A percentile compares a stretch with the other conserved stretches of the same genome.
Conservation (phyloP, 1,140 invertebrate species). For the Sarcophaga bullata region DNA sequence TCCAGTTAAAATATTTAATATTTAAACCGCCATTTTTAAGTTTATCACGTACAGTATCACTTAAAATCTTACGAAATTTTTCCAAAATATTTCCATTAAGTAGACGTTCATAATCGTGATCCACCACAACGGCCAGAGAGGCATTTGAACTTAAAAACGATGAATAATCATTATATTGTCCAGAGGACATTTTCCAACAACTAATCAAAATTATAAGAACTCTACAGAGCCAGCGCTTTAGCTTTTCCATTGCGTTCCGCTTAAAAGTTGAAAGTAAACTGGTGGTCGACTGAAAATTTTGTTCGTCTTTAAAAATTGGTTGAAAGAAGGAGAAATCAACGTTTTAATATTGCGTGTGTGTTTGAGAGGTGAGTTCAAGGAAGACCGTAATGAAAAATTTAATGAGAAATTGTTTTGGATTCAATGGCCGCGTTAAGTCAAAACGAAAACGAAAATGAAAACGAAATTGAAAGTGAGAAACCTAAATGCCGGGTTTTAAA, state of each 20-base stretch:
- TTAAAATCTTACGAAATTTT: slow-evolving; percentile 71
- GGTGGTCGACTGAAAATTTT: not conserved
- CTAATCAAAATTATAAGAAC: not conserved
- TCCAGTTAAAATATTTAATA: slow-evolving; percentile 73
- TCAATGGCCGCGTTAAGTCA: slow-evolving; percentile 17
- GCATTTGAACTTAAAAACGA: slow-evolving; percentile 76
- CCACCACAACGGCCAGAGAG: slow-evolving; percentile 74
- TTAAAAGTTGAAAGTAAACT: slow-evolving; percentile 10
- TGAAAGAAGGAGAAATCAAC: not conserved
- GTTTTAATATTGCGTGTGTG: slow-evolving; percentile 32
- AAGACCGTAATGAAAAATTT: slow-evolving; percentile 30
- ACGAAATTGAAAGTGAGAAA: slow-evolving; percentile 10
- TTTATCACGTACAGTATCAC: slow-evolving; percentile 70
- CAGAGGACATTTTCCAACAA: not conserved
- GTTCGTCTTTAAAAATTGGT: not conserved
- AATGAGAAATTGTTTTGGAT: slow-evolving; percentile 33
- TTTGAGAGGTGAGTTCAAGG: slow-evolving; percentile 18
- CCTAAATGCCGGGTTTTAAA: not conserved
- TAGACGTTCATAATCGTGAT: slow-evolving; percentile 70
- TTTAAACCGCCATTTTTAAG: slow-evolving; percentile 73
- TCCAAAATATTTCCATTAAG: slow-evolving; percentile 69
- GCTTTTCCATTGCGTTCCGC: not conserved
- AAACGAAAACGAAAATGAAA: not conserved
- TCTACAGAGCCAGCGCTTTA: not conserved
- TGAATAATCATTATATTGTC: slow-evolving; percentile 71